Conservation (phyloP, 2,113 vertebrate genomes). For the Oreochromis spilurus region DNA sequence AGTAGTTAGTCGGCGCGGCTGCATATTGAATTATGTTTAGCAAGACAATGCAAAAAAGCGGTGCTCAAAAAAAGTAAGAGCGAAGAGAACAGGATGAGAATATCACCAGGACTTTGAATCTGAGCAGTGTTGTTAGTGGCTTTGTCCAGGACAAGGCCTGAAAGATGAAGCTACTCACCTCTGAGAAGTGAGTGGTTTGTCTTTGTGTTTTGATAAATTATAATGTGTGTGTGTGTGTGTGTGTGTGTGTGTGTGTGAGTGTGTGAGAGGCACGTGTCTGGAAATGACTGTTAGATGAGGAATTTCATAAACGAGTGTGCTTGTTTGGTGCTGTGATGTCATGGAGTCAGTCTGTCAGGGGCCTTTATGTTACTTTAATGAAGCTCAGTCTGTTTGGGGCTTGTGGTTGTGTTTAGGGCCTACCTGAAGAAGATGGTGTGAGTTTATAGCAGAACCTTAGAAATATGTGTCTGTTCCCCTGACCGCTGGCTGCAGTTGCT, state of each 20-base stretch:
- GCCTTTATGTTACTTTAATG: neutral
- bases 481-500: neutral
- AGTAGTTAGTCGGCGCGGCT: neutral
- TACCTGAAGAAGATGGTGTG: neutral
- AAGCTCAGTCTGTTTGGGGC: neutral
- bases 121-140: neutral
- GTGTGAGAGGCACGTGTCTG: neutral
- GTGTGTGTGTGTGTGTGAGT: no score
- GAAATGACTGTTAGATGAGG: neutral
- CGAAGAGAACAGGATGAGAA: neutral
- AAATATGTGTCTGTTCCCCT: neutral
- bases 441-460: neutral
- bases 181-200: neutral
- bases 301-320: neutral
- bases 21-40: neutral
- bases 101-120: neutral
- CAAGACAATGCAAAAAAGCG: neutral
- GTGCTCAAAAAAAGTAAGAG: neutral
- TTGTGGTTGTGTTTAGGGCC: neutral
- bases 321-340: neutral
- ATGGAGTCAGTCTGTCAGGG: neutral
- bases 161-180: neutral
- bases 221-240: neutral
- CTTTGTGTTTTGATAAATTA: neutral
- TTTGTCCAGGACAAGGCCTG: neutral